Percentiles rank a stretch among this genome's conserved stretches.
Evolutionary conservation across 2,888 invertebrate genomes (phyloP).

Genomic region (Cephus spinipes): DNA sequence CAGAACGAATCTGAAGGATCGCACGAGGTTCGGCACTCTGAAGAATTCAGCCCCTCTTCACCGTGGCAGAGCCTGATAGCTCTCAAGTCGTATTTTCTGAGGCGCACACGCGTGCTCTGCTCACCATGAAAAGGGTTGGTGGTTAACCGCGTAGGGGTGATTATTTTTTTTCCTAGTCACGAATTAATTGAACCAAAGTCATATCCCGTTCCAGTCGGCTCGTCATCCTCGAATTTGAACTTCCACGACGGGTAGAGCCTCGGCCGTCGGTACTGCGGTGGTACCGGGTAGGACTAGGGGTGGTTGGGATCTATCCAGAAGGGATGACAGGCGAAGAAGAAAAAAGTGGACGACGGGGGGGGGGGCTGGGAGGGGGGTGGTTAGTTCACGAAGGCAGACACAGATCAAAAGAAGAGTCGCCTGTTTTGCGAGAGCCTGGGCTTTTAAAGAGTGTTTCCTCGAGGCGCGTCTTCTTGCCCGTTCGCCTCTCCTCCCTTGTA

Average conservation of each 20-base stretch:
- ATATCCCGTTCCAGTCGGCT: conserved; percentile 16
- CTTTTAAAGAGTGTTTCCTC: conserved; percentile 20
- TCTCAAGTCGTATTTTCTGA: neutral
- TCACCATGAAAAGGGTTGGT: conserved; percentile 7
- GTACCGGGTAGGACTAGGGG: conserved; percentile 14
- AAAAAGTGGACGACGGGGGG: neutral
- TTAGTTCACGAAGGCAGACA: conserved; percentile 2
- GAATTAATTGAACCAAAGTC: conserved; percentile 56
- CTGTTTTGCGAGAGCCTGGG: conserved; percentile 6
- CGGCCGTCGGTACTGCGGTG: conserved; percentile 12
- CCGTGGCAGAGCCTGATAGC: neutral
- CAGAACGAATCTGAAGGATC: too few relatives aligned
- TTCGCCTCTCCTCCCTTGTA: neutral
- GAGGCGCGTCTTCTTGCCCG: neutral
- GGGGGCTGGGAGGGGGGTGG: neutral
- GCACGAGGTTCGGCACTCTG: too few relatives aligned
- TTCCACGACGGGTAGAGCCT: conserved; percentile 13
- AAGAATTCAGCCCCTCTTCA: too few relatives aligned
- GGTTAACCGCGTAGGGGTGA: conserved; percentile 7
- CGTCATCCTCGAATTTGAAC: neutral
- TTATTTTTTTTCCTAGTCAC: conserved; percentile 42
- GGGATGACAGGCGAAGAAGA: too few relatives aligned
- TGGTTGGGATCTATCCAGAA: conserved; percentile 8
- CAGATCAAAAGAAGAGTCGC: conserved; percentile 3
- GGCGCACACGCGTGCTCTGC: conserved; percentile 4